A percentile compares a stretch with the other conserved stretches of the same genome.
phyloP scores from a whole-genome alignment of 30 jellyfish, hydroid and myxozoan genomes.

The Aurelia aurita complex sp. Pacific region DNA sequence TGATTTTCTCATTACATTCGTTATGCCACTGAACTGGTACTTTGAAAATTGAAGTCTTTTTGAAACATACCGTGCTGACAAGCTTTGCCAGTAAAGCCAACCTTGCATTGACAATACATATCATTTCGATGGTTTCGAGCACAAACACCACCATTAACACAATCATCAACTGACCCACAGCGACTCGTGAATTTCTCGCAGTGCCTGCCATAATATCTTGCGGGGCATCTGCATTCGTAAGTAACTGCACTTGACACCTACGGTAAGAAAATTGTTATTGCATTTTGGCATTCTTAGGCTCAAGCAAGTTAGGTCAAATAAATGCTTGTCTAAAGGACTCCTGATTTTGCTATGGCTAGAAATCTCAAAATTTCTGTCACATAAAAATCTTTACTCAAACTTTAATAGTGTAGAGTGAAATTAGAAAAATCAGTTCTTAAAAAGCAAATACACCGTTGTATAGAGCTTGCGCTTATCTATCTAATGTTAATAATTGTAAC shows the following conservation, averaged over 20 bases:
- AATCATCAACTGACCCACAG: constrained; percentile 52
- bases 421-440: no score
- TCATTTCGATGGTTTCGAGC: constrained; percentile 7
- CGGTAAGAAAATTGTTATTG: neutral
- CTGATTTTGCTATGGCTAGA: no score
- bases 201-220: constrained; percentile 36
- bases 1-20: neutral
- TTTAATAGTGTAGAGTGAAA: no score
- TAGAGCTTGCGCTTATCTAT: no score
- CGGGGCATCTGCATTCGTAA: constrained; percentile 52
- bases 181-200: constrained; percentile 56
- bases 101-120: constrained; percentile 60
- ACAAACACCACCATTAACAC: constrained; percentile 82
- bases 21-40: neutral
- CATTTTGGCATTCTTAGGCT: neutral
- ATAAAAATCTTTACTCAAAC: no score
- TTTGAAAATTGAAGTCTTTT: neutral
- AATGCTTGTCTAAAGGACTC: neutral
- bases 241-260: constrained; percentile 68
- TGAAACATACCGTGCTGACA: constrained; percentile 63
- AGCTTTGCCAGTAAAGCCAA: constrained; percentile 66
- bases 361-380: no score
- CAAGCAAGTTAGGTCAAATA: neutral
- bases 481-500: no score
- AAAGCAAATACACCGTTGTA: no score